These are phyloP conservation scores for Dendrocincla fuliginosa DNA, from an alignment of 2,797 vertebrate species.

Conservation along the genomic window DNA sequence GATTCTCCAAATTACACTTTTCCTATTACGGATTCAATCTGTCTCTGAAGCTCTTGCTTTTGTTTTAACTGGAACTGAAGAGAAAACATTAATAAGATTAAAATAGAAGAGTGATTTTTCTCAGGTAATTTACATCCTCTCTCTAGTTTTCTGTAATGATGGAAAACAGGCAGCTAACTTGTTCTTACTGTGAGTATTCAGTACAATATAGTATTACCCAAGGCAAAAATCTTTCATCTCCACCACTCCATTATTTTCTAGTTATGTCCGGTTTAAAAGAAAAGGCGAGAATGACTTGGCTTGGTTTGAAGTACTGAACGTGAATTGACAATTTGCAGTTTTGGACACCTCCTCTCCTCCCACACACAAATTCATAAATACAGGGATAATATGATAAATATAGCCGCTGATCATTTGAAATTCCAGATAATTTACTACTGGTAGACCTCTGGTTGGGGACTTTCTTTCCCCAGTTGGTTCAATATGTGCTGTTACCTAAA, in stretches of 20 bases:
- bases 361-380: not conserved
- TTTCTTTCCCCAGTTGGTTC: conserved; percentile 34
- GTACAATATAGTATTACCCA: conserved; percentile 17
- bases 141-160: conserved; percentile 12
- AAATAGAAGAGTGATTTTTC: conserved; percentile 33
- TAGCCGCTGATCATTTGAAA: not conserved
- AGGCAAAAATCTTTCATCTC: conserved; percentile 45
- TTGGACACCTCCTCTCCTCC: not conserved
- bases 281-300: not conserved
- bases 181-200: not conserved
- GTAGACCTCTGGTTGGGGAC: not conserved
- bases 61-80: conserved; percentile 39
- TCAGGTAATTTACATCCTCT: conserved; percentile 48
- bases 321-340: not conserved
- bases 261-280: not conserved
- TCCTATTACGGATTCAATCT: not conserved
- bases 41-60: conserved; percentile 6
- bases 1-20: not conserved
- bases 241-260: conserved; percentile 8
- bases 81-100: conserved; percentile 45
- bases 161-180: not conserved
- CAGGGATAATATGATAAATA: conserved; percentile 42
- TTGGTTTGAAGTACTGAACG: not conserved
- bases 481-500: conserved; percentile 54
- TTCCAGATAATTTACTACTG: conserved; percentile 10